These are phyloP conservation scores for Dermochelys coriacea DNA, from an alignment of 2,797 vertebrate species.

Conservation along the genomic window DNA sequence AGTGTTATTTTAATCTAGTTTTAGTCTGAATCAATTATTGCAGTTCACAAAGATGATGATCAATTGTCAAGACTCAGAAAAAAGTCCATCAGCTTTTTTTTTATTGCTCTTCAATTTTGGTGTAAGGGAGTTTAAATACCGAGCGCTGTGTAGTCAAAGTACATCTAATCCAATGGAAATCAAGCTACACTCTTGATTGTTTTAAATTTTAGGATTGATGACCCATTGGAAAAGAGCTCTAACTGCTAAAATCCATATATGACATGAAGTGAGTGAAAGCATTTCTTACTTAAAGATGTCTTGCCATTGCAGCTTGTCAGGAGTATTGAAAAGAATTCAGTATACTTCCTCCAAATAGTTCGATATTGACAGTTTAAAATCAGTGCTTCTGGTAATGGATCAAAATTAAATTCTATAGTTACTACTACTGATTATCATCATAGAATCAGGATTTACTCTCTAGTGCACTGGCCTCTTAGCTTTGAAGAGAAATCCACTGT, in stretches of 20 bases:
- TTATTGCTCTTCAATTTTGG: neutral
- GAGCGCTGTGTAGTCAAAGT: neutral
- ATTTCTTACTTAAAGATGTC: neutral
- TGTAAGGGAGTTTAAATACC: neutral
- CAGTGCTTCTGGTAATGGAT: neutral
- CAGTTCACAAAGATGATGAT: neutral
- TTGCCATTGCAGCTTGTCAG: neutral
- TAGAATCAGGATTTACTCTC: neutral
- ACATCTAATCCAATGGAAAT: neutral
- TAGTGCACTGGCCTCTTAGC: neutral
- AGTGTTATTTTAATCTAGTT: neutral
- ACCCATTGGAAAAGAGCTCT: neutral
- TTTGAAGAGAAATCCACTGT: neutral
- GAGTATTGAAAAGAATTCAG: neutral
- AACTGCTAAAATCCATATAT: neutral
- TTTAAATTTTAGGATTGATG: neutral
- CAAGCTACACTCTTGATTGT: neutral
- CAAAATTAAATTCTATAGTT: neutral
- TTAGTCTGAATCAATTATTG: conserved; percentile 23
- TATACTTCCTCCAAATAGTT: neutral
- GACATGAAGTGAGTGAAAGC: neutral
- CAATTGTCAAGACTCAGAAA: neutral
- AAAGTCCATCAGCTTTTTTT: accelerated
- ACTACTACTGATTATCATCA: neutral
- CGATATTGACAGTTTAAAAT: neutral